Evolutionary conservation across 2,113 vertebrate species (phyloP).

Genomic region (Phaethon lepturus): DNA sequence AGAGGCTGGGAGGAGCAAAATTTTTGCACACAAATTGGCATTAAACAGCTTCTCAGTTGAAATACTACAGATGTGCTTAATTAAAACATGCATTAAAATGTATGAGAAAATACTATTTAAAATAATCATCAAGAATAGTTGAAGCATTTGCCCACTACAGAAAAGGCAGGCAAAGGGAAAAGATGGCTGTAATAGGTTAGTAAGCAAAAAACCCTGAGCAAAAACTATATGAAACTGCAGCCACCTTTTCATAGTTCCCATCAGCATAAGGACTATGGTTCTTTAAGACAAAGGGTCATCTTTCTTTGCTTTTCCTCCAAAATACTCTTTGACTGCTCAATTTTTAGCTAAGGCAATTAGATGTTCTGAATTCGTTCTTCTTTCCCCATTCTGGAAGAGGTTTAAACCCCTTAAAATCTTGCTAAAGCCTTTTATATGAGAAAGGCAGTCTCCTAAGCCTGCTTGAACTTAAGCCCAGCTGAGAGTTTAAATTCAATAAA

Average conservation of each 20-base stretch:
- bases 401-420: background rate
- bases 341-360: background rate
- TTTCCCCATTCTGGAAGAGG: background rate
- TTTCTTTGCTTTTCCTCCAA: background rate
- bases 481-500: conserved; percentile 3
- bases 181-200: background rate
- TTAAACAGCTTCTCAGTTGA: background rate
- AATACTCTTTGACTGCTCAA: background rate
- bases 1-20: background rate
- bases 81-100: background rate
- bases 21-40: background rate
- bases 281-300: background rate
- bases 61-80: background rate
- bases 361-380: background rate
- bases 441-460: background rate
- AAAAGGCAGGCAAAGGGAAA: background rate
- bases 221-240: background rate
- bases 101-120: background rate
- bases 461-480: background rate
- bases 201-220: background rate
- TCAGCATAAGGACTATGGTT: background rate
- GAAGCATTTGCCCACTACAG: background rate
- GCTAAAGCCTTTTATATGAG: background rate
- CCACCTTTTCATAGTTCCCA: background rate
- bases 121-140: background rate